A percentile compares a stretch with the other conserved stretches of the same genome.
These are phyloP conservation scores for Parauchenoglanis punctatus DNA, from an alignment of 2,797 vertebrate genomes.

Conservation along the genomic window DNA sequence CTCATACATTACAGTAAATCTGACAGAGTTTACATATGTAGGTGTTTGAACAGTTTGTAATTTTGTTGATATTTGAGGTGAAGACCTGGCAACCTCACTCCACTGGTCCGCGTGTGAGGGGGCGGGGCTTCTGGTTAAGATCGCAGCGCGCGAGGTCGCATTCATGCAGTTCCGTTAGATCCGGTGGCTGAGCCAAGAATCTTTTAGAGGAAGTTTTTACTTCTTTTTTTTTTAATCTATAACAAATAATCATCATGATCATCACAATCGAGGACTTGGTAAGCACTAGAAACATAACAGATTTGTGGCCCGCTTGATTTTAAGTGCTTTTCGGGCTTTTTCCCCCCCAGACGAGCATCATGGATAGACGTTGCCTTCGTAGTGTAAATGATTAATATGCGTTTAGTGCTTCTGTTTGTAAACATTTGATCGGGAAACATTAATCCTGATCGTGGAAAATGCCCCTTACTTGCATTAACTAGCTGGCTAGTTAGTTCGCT, in stretches of 20 bases:
- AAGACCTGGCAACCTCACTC: neutral
- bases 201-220: neutral
- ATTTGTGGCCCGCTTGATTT: neutral
- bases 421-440: neutral
- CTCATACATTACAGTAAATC: no score
- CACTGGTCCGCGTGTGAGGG: rapidly evolving
- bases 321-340: neutral
- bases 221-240: neutral
- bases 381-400: neutral
- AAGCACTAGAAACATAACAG: neutral
- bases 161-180: neutral
- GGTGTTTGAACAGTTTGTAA: neutral
- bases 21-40: neutral
- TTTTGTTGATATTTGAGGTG: neutral
- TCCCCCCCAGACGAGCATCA: neutral
- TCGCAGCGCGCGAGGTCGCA: neutral
- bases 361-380: neutral
- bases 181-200: no score
- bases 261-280: conserved; percentile 55
- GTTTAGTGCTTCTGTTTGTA: neutral
- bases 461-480: neutral
- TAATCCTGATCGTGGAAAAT: neutral
- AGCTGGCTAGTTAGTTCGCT: neutral
- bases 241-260: conserved; percentile 52
- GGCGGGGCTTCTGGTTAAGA: neutral